Conservation (phyloP, 2,113 vertebrate species). For the Muntiacus reevesi region DNA sequence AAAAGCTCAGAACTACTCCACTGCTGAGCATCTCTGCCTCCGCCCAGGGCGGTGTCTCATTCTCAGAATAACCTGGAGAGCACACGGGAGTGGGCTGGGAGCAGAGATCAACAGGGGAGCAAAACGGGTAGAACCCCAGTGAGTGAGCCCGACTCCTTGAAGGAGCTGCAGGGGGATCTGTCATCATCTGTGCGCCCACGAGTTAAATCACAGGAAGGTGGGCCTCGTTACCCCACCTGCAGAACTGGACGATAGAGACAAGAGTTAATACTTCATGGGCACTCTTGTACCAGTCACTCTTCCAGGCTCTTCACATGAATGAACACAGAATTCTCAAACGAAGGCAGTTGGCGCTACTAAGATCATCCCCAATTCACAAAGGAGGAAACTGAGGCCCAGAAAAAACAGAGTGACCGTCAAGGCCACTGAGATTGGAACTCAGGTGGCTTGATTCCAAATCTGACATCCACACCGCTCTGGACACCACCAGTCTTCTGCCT, state of each 20-base stretch:
- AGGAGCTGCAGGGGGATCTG: not conserved
- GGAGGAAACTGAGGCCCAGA: not conserved
- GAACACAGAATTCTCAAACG: not conserved
- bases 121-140: not conserved
- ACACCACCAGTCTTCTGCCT: not conserved
- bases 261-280: not conserved
- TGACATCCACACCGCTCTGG: not conserved
- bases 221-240: not conserved
- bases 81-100: accelerated
- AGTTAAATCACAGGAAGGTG: not conserved
- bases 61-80: not conserved
- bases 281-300: not conserved
- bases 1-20: not conserved
- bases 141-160: accelerated
- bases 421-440: not conserved
- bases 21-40: not conserved
- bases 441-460: accelerated
- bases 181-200: accelerated
- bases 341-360: accelerated
- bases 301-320: not conserved
- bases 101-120: not conserved
- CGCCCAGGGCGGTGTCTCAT: accelerated
- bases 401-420: not conserved
- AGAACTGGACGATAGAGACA: not conserved
- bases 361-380: not conserved